These are phyloP conservation scores for Drosophila robusta DNA, from an alignment of 2,888 invertebrate genomes.

Conservation along the genomic window DNA sequence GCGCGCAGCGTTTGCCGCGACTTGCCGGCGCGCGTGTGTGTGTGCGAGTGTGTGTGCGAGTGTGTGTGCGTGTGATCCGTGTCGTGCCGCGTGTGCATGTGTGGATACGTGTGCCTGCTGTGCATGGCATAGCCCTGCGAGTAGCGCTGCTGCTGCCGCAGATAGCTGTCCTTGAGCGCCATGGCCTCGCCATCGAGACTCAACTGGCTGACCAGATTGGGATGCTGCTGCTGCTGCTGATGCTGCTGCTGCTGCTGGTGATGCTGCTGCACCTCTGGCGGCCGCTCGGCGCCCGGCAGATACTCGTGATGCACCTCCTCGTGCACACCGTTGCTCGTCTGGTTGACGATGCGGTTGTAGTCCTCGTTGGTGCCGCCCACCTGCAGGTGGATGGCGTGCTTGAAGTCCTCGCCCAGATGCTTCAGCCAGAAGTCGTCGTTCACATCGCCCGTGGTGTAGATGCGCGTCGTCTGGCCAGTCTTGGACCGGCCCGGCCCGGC, in stretches of 20 bases:
- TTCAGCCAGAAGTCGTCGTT: constrained; percentile 81
- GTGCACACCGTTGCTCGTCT: constrained; percentile 57
- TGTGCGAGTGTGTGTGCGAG: constrained; percentile 16
- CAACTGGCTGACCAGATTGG: constrained; percentile 28
- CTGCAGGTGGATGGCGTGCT: constrained; percentile 80
- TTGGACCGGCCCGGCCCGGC: constrained; percentile 40
- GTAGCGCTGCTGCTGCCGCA: constrained; percentile 21
- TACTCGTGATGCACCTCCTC: constrained; percentile 71
- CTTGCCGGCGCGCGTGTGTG: constrained; percentile 24
- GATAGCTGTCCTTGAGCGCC: constrained; percentile 46
- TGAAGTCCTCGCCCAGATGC: constrained; percentile 82
- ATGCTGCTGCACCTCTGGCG: constrained; percentile 24
- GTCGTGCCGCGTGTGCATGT: constrained; percentile 24
- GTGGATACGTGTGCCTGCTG: constrained; percentile 19
- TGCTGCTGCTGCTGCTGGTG: constrained; percentile 3
- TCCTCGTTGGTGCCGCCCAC: constrained; percentile 69
- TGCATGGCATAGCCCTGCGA: constrained; percentile 13
- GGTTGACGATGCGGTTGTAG: constrained; percentile 66
- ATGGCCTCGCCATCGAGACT: constrained; percentile 39
- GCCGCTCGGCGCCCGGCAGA: constrained; percentile 62
- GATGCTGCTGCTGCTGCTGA: constrained; percentile 12
- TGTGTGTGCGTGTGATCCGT: constrained; percentile 11
- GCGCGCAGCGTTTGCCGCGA: constrained; percentile 10
- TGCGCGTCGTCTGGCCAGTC: constrained; percentile 74
- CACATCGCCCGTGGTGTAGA: constrained; percentile 74